phyloP scores from a whole-genome alignment of 2,888 invertebrate genomes.

The Poecilobothrus nobilitatus region DNA sequence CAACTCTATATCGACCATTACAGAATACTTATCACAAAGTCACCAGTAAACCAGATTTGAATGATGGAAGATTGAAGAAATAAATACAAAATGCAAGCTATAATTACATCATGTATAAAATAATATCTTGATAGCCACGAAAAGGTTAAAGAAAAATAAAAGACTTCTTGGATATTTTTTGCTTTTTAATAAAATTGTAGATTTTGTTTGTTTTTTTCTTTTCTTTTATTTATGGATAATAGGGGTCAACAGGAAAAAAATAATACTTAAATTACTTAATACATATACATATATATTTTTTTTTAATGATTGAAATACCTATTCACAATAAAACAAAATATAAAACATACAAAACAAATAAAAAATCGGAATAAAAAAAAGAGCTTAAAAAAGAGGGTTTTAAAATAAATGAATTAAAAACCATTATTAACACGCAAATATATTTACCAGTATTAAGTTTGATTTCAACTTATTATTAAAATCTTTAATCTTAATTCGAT shows the following conservation, averaged over 20 bases:
- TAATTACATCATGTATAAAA: too few species aligned
- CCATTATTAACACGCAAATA: slow-evolving; percentile 4
- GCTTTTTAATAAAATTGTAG: not conserved
- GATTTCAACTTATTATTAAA: too few species aligned
- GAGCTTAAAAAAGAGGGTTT: not conserved
- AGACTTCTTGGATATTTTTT: too few species aligned
- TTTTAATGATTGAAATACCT: not conserved
- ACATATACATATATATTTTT: not conserved
- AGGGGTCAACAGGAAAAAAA: not conserved
- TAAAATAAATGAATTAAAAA: not conserved
- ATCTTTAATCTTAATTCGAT: too few species aligned
- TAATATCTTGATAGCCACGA: too few species aligned
- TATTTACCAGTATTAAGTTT: not conserved
- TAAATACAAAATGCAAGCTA: too few species aligned
- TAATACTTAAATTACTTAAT: not conserved
- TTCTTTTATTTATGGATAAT: not conserved
- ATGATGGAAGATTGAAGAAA: too few species aligned
- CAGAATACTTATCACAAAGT: too few species aligned
- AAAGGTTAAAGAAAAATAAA: too few species aligned
- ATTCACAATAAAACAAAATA: not conserved
- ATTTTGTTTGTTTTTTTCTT: not conserved
- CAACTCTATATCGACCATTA: too few species aligned
- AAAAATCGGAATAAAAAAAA: too few species aligned
- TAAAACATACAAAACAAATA: not conserved
- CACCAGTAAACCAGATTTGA: too few species aligned